Conservation (phyloP, 2,888 invertebrate species). For the Nomada fabriciana region DNA sequence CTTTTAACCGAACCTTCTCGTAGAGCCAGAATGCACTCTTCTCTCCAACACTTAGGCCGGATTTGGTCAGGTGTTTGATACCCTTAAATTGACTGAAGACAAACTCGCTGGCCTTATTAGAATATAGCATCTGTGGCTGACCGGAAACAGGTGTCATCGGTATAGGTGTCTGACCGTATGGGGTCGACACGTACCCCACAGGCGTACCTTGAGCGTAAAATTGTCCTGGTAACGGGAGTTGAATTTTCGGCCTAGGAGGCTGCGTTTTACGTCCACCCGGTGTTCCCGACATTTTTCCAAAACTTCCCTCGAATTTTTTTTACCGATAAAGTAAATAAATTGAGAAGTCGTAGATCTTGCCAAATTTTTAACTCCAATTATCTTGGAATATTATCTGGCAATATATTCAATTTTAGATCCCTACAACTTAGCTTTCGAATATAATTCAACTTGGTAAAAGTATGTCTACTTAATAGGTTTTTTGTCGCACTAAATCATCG, state of each 20-base stretch:
- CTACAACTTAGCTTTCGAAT: background rate
- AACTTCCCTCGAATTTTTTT: background rate
- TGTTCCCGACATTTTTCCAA: constrained; percentile 74
- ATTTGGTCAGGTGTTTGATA: constrained; percentile 92
- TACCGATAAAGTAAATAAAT: background rate
- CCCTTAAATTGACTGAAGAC: constrained; percentile 93
- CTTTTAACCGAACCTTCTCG: constrained; percentile 86
- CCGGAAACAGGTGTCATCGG: constrained; percentile 83
- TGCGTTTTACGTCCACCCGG: constrained; percentile 67
- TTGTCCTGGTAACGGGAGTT: constrained; percentile 80
- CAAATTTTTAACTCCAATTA: too few relatives aligned
- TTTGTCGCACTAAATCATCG: constrained; percentile 4
- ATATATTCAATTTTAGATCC: too few relatives aligned
- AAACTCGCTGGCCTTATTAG: constrained; percentile 90
- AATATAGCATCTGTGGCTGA: constrained; percentile 84
- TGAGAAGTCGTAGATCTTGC: too few relatives aligned
- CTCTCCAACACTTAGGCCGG: constrained; percentile 93
- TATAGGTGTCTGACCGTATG: constrained; percentile 80
- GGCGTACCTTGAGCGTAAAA: constrained; percentile 79
- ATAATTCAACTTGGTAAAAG: background rate
- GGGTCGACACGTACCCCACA: constrained; percentile 76
- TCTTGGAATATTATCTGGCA: too few relatives aligned
- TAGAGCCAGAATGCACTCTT: constrained; percentile 93
- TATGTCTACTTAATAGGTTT: background rate
- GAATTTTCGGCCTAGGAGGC: constrained; percentile 79